Evolutionary conservation across 2,888 invertebrate species (phyloP), one percentile per base, ranked within the genome.

Genomic region (Mamestra brassicae): DNA sequence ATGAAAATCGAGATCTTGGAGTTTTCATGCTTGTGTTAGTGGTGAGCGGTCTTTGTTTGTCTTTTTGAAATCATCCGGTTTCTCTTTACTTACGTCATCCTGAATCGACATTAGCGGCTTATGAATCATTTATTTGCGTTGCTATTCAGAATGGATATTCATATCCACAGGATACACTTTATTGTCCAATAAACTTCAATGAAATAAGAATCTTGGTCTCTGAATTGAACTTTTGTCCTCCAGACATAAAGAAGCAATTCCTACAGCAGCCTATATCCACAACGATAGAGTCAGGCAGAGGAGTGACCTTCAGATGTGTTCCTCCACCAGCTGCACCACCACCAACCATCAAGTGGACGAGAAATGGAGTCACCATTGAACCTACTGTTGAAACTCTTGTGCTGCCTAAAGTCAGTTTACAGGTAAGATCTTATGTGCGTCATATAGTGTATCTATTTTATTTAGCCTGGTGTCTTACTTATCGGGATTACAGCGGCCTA

Each of bases 231-330:
- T 26, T 66, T 80, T 60, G 52, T 60, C 54, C 50, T 26, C 38
- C 97, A 99, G 99, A 98, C 93, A 97, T 99, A 93, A 98, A 98
- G 95, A 99, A 98, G 95, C 98, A 98, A 92, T 99, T 99, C 96
- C 97, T 97, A 79, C 97, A 98, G 82, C 98, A 98, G 70, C 99
- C 99, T 1, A 97, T 98, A 88, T 98, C 98, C 7, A 97, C 98
- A 69, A 97, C 97, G 26, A 98, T 99, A 54, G 98, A 98, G 92
- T 96, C 98, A 66, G 98, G 98, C 68, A 97, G 98, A 66, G 98
- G 98, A 84, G 98, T 98, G 73, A 98, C 98, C 90, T 97, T 99
- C 86, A 97, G 98, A 84, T 99, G 99, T 94, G 97, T 98, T 64
- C 98, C 99, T 11, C 99, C 99, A 4, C 97, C 97, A 47, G 99